These are phyloP conservation scores for Holocentrus rufus DNA, from an alignment of 2,797 vertebrate genomes.

Conservation along the genomic window DNA sequence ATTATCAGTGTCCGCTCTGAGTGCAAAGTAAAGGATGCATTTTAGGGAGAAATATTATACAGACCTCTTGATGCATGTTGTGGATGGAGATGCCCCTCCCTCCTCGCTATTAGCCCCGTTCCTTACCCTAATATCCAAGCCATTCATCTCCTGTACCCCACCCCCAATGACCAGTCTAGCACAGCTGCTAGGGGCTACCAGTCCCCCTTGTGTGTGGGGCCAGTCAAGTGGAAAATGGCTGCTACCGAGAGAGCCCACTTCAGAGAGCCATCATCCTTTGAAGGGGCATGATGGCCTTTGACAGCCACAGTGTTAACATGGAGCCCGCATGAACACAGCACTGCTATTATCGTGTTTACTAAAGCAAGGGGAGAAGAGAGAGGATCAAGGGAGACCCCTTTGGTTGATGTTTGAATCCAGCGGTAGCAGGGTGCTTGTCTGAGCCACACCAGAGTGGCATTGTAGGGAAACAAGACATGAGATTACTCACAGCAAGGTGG, in stretches of 20 bases:
- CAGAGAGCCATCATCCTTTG: slow-evolving; percentile 85
- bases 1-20: slow-evolving; percentile 43
- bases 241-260: slow-evolving; percentile 82
- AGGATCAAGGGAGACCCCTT: slow-evolving; percentile 66
- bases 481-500: slow-evolving; percentile 63
- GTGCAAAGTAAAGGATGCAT: slow-evolving; percentile 40
- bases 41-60: slow-evolving; percentile 52
- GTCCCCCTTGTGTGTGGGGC: slow-evolving; percentile 79
- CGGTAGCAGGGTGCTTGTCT: slow-evolving; percentile 51
- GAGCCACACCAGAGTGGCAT: slow-evolving; percentile 46
- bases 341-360: slow-evolving; percentile 79
- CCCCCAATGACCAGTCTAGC: slow-evolving; percentile 74
- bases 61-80: slow-evolving; percentile 61
- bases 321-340: slow-evolving; percentile 71
- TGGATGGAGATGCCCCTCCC: slow-evolving; percentile 42
- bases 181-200: slow-evolving; percentile 80
- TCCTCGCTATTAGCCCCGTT: slow-evolving; percentile 63
- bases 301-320: slow-evolving; percentile 82
- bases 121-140: slow-evolving; percentile 47
- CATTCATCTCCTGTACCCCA: slow-evolving; percentile 73
- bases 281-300: slow-evolving; percentile 83
- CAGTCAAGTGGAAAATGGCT: slow-evolving; percentile 86
- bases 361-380: slow-evolving; percentile 70
- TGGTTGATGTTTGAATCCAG: slow-evolving; percentile 70
- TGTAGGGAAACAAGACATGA: slow-evolving; percentile 66